Evolutionary conservation across 2,113 vertebrate species (phyloP).

Genomic region (Nyctibius bracteatus): DNA sequence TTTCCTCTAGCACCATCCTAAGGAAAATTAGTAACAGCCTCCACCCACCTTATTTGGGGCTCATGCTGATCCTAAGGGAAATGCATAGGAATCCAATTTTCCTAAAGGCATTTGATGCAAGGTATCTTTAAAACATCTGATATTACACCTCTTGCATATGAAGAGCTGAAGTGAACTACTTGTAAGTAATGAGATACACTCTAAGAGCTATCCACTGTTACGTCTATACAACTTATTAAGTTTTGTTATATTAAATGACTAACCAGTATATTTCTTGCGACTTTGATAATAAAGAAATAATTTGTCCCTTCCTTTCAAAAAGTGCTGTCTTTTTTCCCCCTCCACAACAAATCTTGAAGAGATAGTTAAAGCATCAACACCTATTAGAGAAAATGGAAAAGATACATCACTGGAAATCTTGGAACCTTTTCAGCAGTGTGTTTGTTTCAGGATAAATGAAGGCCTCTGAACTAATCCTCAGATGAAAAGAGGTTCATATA

Average conservation of each 20-base stretch:
- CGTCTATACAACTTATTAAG: background rate
- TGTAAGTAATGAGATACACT: background rate
- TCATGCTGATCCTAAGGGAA: background rate
- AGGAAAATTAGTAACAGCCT: background rate
- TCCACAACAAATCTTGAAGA: constrained; percentile 19
- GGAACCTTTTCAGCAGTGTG: constrained; percentile 56
- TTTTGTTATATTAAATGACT: background rate
- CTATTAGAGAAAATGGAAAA: constrained; percentile 60
- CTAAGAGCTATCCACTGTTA: background rate
- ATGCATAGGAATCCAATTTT: background rate
- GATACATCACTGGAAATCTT: constrained; percentile 45
- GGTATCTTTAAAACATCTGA: background rate
- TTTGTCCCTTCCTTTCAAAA: background rate
- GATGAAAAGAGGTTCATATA: constrained; percentile 73
- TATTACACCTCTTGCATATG: background rate
- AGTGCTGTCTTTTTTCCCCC: background rate
- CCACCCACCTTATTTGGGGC: background rate
- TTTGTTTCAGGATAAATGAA: constrained; percentile 68
- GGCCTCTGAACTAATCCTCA: constrained; percentile 70
- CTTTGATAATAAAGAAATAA: background rate
- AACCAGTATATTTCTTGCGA: background rate
- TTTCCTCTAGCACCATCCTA: background rate
- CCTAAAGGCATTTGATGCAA: background rate
- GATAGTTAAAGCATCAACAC: constrained; percentile 44
- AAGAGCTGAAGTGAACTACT: background rate